Evolutionary conservation across 2,797 vertebrate species (phyloP).

Genomic region (Clarias pachynema): DNA sequence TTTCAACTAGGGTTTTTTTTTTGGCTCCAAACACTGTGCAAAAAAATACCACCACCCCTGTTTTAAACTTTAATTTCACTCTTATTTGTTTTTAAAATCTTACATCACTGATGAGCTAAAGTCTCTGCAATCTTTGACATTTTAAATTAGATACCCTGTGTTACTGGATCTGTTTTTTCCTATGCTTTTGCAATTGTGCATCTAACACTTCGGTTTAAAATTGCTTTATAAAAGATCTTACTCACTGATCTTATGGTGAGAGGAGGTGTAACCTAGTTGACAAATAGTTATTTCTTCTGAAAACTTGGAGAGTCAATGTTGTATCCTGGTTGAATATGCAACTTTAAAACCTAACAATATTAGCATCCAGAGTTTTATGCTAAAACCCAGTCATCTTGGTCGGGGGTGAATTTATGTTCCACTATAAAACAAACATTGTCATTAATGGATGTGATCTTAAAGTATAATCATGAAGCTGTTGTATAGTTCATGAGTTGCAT

Average conservation of each 20-base stretch:
- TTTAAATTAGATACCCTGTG: neutral
- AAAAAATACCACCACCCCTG: neutral
- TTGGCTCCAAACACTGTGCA: neutral
- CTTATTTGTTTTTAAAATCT: neutral
- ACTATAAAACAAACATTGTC: neutral
- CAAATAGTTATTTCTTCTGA: neutral
- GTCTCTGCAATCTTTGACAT: neutral
- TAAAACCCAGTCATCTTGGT: neutral
- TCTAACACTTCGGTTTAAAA: neutral
- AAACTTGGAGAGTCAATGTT: neutral
- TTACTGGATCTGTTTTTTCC: neutral
- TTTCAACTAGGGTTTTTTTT: neutral
- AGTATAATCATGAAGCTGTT: neutral
- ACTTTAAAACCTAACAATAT: neutral
- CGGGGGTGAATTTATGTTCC: neutral
- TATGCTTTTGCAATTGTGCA: neutral
- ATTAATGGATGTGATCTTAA: neutral
- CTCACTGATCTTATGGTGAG: neutral
- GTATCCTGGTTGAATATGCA: neutral
- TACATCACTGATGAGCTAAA: neutral
- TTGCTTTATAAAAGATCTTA: neutral
- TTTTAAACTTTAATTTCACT: neutral
- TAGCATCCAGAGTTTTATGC: neutral
- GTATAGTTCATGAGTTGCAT: neutral
- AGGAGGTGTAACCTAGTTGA: neutral